Percentiles rank a stretch among this genome's conserved stretches.
These are phyloP conservation scores for Rhagoletis zephyria DNA, from an alignment of 1,140 invertebrate species.

Conservation along the genomic window DNA sequence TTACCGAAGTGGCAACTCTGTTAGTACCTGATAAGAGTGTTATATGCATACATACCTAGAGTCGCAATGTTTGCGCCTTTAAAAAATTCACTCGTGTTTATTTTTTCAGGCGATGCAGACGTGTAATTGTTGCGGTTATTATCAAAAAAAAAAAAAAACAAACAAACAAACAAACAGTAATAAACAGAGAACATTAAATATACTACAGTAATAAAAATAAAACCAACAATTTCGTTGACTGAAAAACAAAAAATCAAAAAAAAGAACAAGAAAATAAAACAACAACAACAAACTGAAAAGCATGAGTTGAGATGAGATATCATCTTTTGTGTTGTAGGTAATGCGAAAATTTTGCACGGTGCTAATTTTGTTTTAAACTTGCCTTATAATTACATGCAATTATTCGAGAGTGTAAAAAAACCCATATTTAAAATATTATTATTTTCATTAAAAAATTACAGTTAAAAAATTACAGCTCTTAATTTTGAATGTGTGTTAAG, in stretches of 20 bases:
- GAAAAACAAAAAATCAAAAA: not conserved
- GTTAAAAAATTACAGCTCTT: not conserved
- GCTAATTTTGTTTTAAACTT: not conserved
- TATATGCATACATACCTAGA: not conserved
- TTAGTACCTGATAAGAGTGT: no score
- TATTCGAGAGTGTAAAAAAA: not conserved
- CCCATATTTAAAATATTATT: no score
- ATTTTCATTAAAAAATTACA: not conserved
- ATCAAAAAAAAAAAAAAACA: not conserved
- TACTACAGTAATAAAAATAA: not conserved
- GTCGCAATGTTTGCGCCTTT: not conserved
- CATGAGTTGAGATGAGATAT: conserved; percentile 41
- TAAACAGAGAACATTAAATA: conserved; percentile 16
- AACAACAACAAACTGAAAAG: conserved; percentile 6
- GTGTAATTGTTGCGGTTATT: conserved; percentile 11
- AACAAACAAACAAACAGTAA: not conserved
- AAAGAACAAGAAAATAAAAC: not conserved
- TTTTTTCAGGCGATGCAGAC: conserved; percentile 15
- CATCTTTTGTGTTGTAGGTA: conserved; percentile 48
- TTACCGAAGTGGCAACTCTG: no score
- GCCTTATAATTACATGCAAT: not conserved
- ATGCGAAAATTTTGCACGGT: not conserved
- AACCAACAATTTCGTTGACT: not conserved
- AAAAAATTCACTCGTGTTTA: conserved; percentile 23
- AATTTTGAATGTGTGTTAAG: no score